Percentiles rank a stretch among this genome's conserved stretches.
These are phyloP conservation scores for Eurytoma californica DNA, from an alignment of 2,888 invertebrate species.

Conservation along the genomic window DNA sequence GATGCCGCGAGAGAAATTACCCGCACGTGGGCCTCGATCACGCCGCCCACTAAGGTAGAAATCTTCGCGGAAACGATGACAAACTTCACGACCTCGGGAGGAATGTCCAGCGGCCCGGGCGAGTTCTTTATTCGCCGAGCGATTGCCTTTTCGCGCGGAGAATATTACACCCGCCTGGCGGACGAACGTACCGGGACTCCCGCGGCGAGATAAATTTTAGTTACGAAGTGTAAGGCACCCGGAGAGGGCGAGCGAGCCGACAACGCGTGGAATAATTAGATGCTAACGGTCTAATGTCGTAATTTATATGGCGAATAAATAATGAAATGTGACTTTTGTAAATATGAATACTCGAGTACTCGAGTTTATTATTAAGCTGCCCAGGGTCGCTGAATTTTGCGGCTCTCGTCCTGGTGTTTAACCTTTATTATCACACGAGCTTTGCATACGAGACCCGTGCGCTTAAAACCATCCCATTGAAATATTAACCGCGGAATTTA, in stretches of 20 bases:
- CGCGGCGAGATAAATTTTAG: constrained; percentile 50
- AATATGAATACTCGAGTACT: constrained; percentile 34
- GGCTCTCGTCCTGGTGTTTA: not conserved
- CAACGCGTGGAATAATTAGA: constrained; percentile 49
- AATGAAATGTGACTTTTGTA: constrained; percentile 46
- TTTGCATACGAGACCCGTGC: too few species aligned
- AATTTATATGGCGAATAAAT: constrained; percentile 49
- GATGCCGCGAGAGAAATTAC: constrained; percentile 34
- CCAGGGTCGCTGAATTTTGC: not conserved
- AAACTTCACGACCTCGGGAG: constrained; percentile 32
- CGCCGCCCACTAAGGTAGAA: not conserved
- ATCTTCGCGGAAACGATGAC: constrained; percentile 33
- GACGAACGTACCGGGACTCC: too few species aligned
- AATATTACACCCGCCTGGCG: not conserved
- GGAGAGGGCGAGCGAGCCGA: not conserved
- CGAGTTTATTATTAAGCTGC: constrained; percentile 23
- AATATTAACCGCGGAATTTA: too few species aligned
- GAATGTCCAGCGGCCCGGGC: not conserved
- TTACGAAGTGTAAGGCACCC: constrained; percentile 45
- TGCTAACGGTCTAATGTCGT: constrained; percentile 48
- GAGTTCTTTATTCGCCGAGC: not conserved
- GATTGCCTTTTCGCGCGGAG: constrained; percentile 15
- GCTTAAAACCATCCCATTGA: too few species aligned
- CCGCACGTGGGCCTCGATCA: constrained; percentile 30
- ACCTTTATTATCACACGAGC: constrained; percentile 10